A percentile compares a stretch with the other conserved stretches of the same genome.
phyloP scores from a whole-genome alignment of 2,113 vertebrate species.

The Picathartes gymnocephalus region DNA sequence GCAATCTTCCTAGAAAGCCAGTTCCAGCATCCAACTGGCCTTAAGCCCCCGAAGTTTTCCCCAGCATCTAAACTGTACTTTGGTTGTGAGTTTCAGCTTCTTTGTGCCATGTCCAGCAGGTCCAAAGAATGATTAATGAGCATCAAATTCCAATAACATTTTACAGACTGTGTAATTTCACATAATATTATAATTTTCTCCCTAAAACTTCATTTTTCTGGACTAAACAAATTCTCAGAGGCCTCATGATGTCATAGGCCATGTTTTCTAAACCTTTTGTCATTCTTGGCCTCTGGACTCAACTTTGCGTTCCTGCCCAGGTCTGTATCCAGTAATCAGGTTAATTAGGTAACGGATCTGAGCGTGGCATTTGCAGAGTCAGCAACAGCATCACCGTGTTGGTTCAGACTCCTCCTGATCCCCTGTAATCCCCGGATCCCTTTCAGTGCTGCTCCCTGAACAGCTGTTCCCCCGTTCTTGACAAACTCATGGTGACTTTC shows the following conservation, averaged over 20 bases:
- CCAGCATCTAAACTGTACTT: background rate
- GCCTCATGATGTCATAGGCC: background rate
- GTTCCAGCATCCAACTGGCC: background rate
- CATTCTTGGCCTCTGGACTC: background rate
- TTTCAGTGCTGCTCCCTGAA: background rate
- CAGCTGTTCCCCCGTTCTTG: background rate
- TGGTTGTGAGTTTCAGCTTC: background rate
- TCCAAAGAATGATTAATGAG: background rate
- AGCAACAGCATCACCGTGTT: background rate
- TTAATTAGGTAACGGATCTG: background rate
- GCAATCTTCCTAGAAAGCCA: too few relatives aligned
- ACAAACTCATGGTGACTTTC: background rate
- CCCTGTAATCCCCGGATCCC: background rate
- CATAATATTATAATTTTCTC: background rate
- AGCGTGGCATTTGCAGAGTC: background rate
- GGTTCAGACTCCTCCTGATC: background rate
- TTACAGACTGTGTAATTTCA: rapidly evolving
- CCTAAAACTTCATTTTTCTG: background rate
- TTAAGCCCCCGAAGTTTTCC: background rate
- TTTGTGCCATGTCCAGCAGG: background rate
- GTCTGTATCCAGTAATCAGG: background rate
- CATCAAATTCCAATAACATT: background rate
- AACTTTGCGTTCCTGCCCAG: background rate
- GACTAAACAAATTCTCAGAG: background rate
- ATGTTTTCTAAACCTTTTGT: background rate